Percentiles rank a stretch among this genome's conserved stretches.
Evolutionary conservation across 2,113 vertebrate genomes (phyloP).

Genomic region (Talpa occidentalis): DNA sequence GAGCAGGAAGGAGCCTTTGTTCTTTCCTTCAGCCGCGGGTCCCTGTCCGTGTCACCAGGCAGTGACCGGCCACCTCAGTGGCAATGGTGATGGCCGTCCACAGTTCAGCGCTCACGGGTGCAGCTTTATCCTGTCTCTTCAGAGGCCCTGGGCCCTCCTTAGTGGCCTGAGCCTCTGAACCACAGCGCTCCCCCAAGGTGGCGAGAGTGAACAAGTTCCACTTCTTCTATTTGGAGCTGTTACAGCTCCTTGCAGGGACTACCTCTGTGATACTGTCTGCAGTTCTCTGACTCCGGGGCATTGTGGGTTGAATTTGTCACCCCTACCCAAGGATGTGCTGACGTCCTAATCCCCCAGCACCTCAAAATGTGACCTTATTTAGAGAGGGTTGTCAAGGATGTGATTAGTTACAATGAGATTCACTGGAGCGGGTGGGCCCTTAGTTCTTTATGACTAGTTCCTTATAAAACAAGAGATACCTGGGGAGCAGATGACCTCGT

Average conservation of each 20-base stretch:
- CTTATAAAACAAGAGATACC: not conserved
- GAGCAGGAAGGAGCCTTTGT: not conserved
- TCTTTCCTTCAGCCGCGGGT: not conserved
- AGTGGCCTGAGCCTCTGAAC: not conserved
- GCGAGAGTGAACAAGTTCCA: not conserved
- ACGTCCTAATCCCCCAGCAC: not conserved
- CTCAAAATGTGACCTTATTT: not conserved
- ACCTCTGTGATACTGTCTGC: not conserved
- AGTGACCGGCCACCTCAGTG: not conserved
- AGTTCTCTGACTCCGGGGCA: not conserved
- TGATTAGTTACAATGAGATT: not conserved
- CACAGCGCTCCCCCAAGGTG: not conserved
- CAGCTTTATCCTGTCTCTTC: not conserved
- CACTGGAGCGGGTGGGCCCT: fast-evolving
- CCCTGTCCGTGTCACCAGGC: not conserved
- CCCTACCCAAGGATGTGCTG: not conserved
- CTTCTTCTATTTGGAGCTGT: not conserved
- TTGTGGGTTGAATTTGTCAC: not conserved
- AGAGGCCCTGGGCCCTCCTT: not conserved
- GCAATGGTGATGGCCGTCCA: fast-evolving
- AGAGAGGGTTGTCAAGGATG: not conserved
- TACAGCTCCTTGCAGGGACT: not conserved
- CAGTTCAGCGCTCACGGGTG: not conserved
- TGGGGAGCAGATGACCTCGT: fast-evolving
- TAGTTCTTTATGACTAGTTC: not conserved